Evolutionary conservation across 2,113 vertebrate species (phyloP), one percentile per base, ranked within the genome.

Genomic region (Perccottus glenii): DNA sequence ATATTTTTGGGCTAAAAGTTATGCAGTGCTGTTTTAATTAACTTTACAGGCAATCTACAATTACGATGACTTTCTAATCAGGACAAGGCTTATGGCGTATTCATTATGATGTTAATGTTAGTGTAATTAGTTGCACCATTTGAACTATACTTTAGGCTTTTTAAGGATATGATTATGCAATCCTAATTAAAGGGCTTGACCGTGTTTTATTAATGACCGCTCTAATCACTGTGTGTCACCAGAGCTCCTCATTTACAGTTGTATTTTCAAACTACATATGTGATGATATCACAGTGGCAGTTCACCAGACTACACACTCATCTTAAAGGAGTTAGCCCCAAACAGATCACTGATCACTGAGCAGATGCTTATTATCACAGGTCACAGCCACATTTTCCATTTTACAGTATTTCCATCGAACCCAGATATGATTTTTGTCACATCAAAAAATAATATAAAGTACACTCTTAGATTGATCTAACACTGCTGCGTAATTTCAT

Each of bases 401-500:
- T 75, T 72, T 44, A 67, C 62, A 52, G 14, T 9, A 10, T 40
- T 58, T 57, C 70, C 58, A 58, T 57, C 48, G 50, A 47, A 45
- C 11, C 70, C 32, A 60, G 66, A 66, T 42, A 42, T 12, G 48
- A 40, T 67, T 76, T 70, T 40, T 45, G 6, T 33, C 48, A 66
- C 60, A 82, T 80, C 51, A 72, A 58, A 79, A 82, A 71, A 78
- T 67, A 6, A 67, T 61, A 62, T 74, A 68, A 81, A 80, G 45
- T 53, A 11, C 49, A 75, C 70, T 67, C 70, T 70, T 63, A 40
- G 70, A 83, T 85, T 70, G 42, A 89, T 88, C 75, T 69, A 65
- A 72, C 78, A 77, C 64, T 27, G 80, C 80, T 83, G 79, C 50
- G 79, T 86, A 81, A 87, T 88, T 91, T 91, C 76, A 89, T 90